Evolutionary conservation across 2,113 vertebrate genomes (phyloP).

Genomic region (Ictidomys tridecemlineatus): DNA sequence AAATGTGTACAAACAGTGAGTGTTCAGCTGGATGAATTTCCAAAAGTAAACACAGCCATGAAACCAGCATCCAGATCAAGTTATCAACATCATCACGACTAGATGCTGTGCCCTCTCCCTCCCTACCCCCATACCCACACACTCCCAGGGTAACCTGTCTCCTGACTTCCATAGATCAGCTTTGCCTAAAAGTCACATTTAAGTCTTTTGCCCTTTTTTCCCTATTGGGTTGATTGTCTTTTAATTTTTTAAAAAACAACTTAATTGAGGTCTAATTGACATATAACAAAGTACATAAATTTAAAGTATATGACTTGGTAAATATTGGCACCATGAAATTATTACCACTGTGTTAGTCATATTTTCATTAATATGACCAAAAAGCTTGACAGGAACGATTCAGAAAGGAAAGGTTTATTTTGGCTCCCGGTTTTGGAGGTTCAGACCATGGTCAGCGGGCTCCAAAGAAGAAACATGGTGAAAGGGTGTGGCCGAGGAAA

Average conservation of each 20-base stretch:
- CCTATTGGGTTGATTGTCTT: neutral
- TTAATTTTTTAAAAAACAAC: neutral
- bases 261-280: neutral
- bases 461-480: no score
- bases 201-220: neutral
- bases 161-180: neutral
- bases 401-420: no score
- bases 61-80: neutral
- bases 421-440: no score
- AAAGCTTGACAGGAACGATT: no score
- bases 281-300: neutral
- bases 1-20: neutral
- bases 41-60: neutral
- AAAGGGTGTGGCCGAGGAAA: no score
- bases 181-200: neutral
- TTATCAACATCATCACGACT: neutral
- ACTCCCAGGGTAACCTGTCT: neutral
- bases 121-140: neutral
- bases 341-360: neutral
- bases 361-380: no score
- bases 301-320: neutral
- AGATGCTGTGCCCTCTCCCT: fast-evolving
- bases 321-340: neutral
- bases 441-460: no score
- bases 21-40: neutral